A percentile compares a stretch with the other conserved stretches of the same genome.
These are phyloP conservation scores for Leucozona laternaria DNA, from an alignment of 2,888 invertebrate species.

Conservation along the genomic window DNA sequence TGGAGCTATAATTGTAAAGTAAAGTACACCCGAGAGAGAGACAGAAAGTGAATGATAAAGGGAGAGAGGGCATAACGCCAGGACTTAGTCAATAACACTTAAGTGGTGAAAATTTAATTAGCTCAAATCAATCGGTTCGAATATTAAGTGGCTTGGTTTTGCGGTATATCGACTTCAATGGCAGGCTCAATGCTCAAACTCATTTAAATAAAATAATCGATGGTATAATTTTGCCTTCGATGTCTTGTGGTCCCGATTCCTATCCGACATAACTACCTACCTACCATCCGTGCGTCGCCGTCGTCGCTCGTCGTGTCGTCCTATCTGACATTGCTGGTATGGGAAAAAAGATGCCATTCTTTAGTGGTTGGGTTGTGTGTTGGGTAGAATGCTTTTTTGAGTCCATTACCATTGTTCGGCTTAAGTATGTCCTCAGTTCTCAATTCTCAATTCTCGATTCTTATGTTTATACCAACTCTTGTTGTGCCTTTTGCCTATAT, in stretches of 20 bases:
- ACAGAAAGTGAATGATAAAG: background rate
- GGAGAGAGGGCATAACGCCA: background rate
- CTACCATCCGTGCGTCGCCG: background rate
- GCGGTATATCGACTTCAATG: constrained; percentile 58
- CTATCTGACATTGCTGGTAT: background rate
- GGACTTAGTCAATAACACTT: constrained; percentile 65
- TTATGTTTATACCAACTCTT: background rate
- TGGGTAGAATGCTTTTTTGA: background rate
- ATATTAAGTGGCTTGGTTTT: constrained; percentile 70
- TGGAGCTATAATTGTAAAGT: too few species aligned
- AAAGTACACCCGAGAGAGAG: background rate
- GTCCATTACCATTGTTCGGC: background rate
- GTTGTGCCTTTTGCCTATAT: background rate
- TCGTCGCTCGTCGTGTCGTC: background rate
- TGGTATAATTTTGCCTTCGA: constrained; percentile 43
- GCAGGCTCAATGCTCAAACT: constrained; percentile 45
- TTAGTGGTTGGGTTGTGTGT: background rate
- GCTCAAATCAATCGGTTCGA: constrained; percentile 67
- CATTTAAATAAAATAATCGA: constrained; percentile 68
- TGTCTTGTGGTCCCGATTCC: background rate
- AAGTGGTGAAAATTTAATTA: constrained; percentile 73
- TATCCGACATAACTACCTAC: background rate
- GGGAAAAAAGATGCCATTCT: background rate
- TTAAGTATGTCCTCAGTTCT: background rate
- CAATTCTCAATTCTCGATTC: background rate